Percentiles rank a stretch among this genome's conserved stretches.
Conservation (phyloP, 1,140 invertebrate species). For the Drosophila tani region DNA sequence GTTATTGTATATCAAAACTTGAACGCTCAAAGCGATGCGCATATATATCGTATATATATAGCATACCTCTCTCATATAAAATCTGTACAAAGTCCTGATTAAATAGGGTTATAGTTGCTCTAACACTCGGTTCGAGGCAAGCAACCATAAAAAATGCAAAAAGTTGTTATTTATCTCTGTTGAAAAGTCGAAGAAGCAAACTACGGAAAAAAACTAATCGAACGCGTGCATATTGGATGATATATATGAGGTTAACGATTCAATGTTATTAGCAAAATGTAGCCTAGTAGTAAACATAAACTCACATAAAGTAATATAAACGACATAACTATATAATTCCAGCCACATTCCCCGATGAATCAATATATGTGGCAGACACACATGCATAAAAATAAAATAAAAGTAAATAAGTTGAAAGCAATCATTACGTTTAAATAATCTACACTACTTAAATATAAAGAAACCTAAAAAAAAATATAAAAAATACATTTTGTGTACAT, state of each 20-base stretch:
- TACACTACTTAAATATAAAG: conserved; percentile 46
- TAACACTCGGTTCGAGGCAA: conserved; percentile 22
- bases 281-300: conserved; percentile 58
- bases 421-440: conserved; percentile 76
- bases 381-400: conserved; percentile 34
- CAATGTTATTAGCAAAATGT: conserved; percentile 70
- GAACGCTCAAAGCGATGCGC: conserved; percentile 75
- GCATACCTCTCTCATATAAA: conserved; percentile 34
- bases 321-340: conserved; percentile 24
- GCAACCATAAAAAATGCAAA: conserved; percentile 30
- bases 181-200: conserved; percentile 23
- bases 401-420: conserved; percentile 77
- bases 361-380: conserved; percentile 20
- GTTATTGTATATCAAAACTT: conserved; percentile 57
- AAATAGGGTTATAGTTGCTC: conserved; percentile 31
- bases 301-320: conserved; percentile 26
- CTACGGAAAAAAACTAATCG: conserved; percentile 41
- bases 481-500: conserved; percentile 49
- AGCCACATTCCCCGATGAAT: conserved; percentile 26
- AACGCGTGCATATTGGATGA: conserved; percentile 37
- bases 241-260: conserved; percentile 56
- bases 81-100: conserved; percentile 44
- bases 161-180: conserved; percentile 56
- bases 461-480: conserved; percentile 9
- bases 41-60: conserved; percentile 44